Evolutionary conservation across 2,113 vertebrate genomes (phyloP).

Genomic region (Campylorhamphus procurvoides): DNA sequence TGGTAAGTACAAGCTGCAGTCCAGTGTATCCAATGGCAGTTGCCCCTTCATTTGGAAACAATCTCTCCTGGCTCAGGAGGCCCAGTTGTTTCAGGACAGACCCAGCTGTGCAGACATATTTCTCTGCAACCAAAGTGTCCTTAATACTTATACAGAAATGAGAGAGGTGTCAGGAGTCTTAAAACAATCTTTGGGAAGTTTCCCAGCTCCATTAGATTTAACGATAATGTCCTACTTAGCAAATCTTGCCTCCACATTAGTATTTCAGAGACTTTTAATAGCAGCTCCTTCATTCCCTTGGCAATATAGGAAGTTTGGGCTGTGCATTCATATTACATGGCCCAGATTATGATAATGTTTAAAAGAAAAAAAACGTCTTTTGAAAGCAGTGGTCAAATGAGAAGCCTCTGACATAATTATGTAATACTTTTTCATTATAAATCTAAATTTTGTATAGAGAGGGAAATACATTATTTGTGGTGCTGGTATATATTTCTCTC

Average conservation of each 20-base stretch:
- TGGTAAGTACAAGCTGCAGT: neutral
- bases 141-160: neutral
- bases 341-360: neutral
- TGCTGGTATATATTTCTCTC: neutral
- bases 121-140: neutral
- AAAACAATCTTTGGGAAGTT: constrained; percentile 33
- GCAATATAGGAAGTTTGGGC: neutral
- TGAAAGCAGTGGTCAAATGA: neutral
- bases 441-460: neutral
- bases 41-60: neutral
- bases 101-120: neutral
- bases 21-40: neutral
- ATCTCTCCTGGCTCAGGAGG: neutral
- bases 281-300: constrained; percentile 13
- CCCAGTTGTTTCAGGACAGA: neutral
- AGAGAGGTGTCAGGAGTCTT: neutral
- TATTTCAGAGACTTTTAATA: constrained; percentile 59
- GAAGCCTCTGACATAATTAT: neutral
- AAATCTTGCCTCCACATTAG: neutral
- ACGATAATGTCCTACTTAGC: constrained; percentile 39
- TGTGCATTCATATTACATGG: neutral
- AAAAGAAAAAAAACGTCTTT: neutral
- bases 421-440: neutral
- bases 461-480: neutral
- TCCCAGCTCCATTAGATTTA: constrained; percentile 27